Base-by-base conservation (phyloP, 2,888 invertebrate species). In the Leuctra nigra region DNA sequence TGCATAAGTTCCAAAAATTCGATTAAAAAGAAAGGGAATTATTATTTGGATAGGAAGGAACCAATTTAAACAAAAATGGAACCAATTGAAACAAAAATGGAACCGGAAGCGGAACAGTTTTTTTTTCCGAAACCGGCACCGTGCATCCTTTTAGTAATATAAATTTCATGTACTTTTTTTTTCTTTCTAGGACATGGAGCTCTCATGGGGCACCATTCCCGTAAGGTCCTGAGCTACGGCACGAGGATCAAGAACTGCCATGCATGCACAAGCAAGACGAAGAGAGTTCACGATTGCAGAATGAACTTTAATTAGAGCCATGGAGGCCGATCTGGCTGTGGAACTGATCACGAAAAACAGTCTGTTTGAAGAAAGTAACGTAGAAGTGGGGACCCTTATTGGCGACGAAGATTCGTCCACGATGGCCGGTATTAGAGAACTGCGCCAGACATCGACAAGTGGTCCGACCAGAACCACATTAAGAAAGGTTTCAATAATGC, bases 221-320 rank as follows among this genome's bases (percentile, higher is more conserved):
- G 61, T 14, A 63, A 64, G 58, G 53, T 65, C 38, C 52, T 67
- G 6, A 66, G 65, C 52, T 66, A 56, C 48, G 29, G 54, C 11
- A 63, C 64, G 4, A 22, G 62, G 16, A 64, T 62, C 44, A 55
- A 61, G n/a, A 64, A 62, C 59, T 66, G 65, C 55, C 36, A 36
- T 29, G 33, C 38, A 33, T 66, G 66, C 54, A 62, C 62, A 50
- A 62, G 63, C 6, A 58, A 61, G 33, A 6, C 39, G 1, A 61
- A 61, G 61, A 24, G 36, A 1, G 59, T 64, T 33, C 67, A 67
- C 52, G 65, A 66, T 47, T 67, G 66, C 38, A 56, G 66, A 4
- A 20, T 58, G 46, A 66, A 67, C 50, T 66, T 65, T 39, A 9
- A 64, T 66, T 0, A 66, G 67, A 59, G 64, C 65, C 0, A 67